These are phyloP conservation scores for Catharus ustulatus DNA, from an alignment of 2,797 vertebrate species.

Conservation along the genomic window DNA sequence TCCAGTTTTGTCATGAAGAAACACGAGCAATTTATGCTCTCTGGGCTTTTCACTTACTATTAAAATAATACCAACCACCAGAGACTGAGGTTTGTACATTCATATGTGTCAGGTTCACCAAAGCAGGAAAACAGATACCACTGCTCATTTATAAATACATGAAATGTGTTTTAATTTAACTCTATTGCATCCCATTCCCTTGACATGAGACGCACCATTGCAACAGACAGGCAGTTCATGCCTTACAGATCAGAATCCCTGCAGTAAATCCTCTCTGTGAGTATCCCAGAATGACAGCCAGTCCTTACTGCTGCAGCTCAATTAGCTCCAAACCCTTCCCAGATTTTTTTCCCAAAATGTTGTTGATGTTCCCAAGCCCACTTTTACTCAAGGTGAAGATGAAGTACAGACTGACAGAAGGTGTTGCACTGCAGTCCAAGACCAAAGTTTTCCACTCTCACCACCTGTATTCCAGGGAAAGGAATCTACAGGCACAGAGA, in stretches of 20 bases:
- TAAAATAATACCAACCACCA: not conserved
- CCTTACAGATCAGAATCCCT: not conserved
- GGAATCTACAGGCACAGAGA: not conserved
- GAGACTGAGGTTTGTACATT: not conserved
- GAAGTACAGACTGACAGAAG: not conserved
- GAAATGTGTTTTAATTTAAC: conserved; percentile 36
- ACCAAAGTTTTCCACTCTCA: not conserved
- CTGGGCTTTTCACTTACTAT: not conserved
- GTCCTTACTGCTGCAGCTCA: not conserved
- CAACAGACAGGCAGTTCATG: not conserved
- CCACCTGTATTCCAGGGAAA: not conserved
- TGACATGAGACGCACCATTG: not conserved
- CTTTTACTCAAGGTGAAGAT: not conserved
- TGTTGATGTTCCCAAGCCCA: not conserved
- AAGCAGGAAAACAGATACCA: conserved; percentile 9
- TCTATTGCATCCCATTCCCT: not conserved
- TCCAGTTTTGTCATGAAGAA: not conserved
- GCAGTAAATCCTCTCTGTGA: not conserved
- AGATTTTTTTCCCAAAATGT: not conserved
- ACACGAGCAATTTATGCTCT: not conserved
- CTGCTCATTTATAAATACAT: conserved; percentile 19
- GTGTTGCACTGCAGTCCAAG: not conserved
- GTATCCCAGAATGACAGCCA: not conserved
- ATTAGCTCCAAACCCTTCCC: not conserved
- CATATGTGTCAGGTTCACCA: not conserved